phyloP scores from a whole-genome alignment of 2,888 invertebrate genomes.

The Lathronympha strigana region DNA sequence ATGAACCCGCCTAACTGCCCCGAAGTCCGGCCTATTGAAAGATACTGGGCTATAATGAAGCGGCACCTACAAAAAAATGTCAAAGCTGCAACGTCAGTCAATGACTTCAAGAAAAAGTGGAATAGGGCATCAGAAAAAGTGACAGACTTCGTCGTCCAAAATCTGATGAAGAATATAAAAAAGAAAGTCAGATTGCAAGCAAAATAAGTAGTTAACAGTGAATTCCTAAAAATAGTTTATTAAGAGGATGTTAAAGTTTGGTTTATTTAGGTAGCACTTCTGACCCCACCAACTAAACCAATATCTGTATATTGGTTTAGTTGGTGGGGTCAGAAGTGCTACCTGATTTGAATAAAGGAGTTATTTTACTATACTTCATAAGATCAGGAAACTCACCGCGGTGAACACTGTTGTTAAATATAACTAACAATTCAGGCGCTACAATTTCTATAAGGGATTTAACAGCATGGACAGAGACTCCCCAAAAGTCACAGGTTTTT shows the following conservation, averaged over 20 bases:
- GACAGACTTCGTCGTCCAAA: slow-evolving; percentile 19
- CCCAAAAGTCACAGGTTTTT: too few relatives aligned
- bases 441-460: too few relatives aligned
- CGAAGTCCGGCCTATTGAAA: slow-evolving; percentile 9
- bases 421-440: too few relatives aligned
- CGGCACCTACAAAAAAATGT: slow-evolving; percentile 1
- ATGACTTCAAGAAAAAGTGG: neutral
- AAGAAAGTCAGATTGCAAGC: slow-evolving; percentile 3
- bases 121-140: slow-evolving; percentile 18
- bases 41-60: slow-evolving; percentile 6
- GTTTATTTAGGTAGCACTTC: too few relatives aligned
- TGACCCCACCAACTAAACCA: too few relatives aligned
- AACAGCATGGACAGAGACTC: too few relatives aligned
- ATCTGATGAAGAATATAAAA: neutral
- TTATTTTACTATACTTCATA: too few relatives aligned
- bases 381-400: too few relatives aligned
- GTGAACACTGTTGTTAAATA: too few relatives aligned
- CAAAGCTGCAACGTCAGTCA: slow-evolving; percentile 4
- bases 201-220: neutral
- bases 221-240: slow-evolving; percentile 6
- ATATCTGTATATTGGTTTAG: too few relatives aligned
- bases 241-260: neutral
- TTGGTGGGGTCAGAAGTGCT: too few relatives aligned
- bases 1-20: slow-evolving; percentile 20
- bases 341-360: too few relatives aligned